phyloP scores from a whole-genome alignment of 2,888 invertebrate genomes.

The Epirrhoe alternata region DNA sequence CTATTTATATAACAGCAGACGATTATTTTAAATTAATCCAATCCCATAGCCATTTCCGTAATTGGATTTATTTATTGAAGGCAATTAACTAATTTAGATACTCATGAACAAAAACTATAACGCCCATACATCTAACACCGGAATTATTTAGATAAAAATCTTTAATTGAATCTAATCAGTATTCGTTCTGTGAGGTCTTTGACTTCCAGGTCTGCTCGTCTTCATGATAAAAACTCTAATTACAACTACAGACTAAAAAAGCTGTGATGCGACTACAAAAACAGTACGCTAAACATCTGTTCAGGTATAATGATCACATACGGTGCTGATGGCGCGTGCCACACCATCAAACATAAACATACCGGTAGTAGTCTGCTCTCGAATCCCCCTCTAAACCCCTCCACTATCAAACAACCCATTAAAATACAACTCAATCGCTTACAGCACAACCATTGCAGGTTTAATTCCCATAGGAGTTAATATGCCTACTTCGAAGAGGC shows the following conservation, averaged over 20 bases:
- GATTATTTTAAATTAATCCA: slow-evolving; percentile 15
- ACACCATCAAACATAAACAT: slow-evolving; percentile 66
- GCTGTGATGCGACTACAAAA: slow-evolving; percentile 46
- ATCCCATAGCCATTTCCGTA: slow-evolving; percentile 25
- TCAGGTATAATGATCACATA: slow-evolving; percentile 63
- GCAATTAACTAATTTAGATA: slow-evolving; percentile 29
- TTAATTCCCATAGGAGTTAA: slow-evolving; percentile 25
- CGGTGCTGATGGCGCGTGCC: slow-evolving; percentile 71
- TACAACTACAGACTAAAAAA: slow-evolving; percentile 26
- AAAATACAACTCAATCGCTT: slow-evolving; percentile 34
- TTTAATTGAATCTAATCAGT: slow-evolving; percentile 27
- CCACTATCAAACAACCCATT: slow-evolving; percentile 50
- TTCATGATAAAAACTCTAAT: slow-evolving; percentile 27
- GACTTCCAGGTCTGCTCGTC: slow-evolving; percentile 13
- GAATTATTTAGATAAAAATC: slow-evolving; percentile 26
- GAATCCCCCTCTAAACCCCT: slow-evolving; percentile 60
- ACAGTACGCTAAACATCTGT: slow-evolving; percentile 64
- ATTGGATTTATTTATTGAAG: slow-evolving; percentile 29
- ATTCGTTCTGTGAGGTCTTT: slow-evolving; percentile 32
- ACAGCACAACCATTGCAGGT: slow-evolving; percentile 55
- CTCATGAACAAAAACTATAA: slow-evolving; percentile 13
- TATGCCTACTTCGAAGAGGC: slow-evolving; percentile 53
- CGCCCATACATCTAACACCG: slow-evolving; percentile 8
- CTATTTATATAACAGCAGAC: background rate
- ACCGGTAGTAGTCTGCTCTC: slow-evolving; percentile 50